phyloP scores from a whole-genome alignment of 2,888 invertebrate genomes.

The Leptinotarsa rubiginosa region DNA sequence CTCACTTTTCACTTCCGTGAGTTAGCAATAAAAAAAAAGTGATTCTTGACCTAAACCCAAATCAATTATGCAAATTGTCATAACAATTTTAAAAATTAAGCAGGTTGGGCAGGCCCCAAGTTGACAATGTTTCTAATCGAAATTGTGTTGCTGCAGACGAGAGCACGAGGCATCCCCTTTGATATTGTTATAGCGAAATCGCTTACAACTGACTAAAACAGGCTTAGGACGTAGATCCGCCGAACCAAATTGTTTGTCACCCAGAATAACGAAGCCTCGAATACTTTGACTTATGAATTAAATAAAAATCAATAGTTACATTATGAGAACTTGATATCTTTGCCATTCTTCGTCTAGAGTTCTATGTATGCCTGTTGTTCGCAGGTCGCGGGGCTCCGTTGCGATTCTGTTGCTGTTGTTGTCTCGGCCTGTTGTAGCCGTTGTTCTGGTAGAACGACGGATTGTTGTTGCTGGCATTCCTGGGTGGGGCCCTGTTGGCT shows the following conservation, averaged over 20 bases:
- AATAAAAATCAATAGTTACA: constrained; percentile 39
- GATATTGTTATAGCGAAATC: constrained; percentile 4
- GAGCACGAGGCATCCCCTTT: background rate
- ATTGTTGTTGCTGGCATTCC: constrained; percentile 46
- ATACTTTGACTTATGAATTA: constrained; percentile 42
- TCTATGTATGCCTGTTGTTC: constrained; percentile 45
- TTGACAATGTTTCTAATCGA: background rate
- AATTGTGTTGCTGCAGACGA: background rate
- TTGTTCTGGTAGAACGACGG: constrained; percentile 62
- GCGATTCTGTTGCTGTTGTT: constrained; percentile 50
- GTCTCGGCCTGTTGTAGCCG: constrained; percentile 60
- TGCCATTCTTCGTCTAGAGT: constrained; percentile 23
- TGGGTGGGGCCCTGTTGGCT: constrained; percentile 48
- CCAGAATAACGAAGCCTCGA: constrained; percentile 11
- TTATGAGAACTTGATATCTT: constrained; percentile 42
- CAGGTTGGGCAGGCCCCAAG: too few relatives aligned
- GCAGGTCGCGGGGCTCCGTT: constrained; percentile 56
- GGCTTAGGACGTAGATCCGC: background rate
- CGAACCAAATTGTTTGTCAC: background rate
- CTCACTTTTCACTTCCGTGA: too few relatives aligned
- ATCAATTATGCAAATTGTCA: too few relatives aligned
- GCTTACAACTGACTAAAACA: background rate
- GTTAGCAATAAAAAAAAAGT: too few relatives aligned
- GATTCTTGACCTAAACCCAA: too few relatives aligned
- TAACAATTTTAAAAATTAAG: too few relatives aligned